phyloP scores from a whole-genome alignment of 2,113 vertebrate genomes.

The Corynorhinus townsendii region DNA sequence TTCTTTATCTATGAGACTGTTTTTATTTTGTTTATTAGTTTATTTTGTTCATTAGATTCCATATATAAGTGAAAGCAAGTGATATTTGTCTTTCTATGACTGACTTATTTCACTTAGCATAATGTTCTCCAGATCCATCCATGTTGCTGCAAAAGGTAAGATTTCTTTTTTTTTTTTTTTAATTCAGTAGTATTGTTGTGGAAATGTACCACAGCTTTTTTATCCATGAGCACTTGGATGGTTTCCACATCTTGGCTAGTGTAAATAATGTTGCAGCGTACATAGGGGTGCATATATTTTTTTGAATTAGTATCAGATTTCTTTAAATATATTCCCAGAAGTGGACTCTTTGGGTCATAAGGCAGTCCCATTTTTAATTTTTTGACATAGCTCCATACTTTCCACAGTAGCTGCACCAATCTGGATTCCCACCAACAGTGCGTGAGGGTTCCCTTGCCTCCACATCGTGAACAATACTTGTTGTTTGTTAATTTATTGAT shows the following conservation, averaged over 20 bases:
- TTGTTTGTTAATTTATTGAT: too few species aligned
- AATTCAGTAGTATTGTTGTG: not conserved
- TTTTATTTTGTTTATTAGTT: not conserved
- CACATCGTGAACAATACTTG: too few species aligned
- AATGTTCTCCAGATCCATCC: not conserved
- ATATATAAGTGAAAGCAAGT: not conserved
- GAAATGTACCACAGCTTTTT: not conserved
- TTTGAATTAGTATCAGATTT: not conserved
- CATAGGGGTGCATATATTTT: not conserved
- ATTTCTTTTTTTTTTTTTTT: not conserved
- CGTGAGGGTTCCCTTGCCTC: too few species aligned
- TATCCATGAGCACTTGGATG: not conserved
- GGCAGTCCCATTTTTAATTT: too few species aligned
- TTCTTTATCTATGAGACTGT: not conserved
- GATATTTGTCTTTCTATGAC: not conserved
- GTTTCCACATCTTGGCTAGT: not conserved
- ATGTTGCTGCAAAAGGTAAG: not conserved
- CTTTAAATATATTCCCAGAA: too few species aligned
- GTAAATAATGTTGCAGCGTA: not conserved
- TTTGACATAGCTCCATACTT: too few species aligned
- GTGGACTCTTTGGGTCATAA: too few species aligned
- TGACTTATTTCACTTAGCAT: not conserved
- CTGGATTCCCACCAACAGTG: too few species aligned
- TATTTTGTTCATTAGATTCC: not conserved
- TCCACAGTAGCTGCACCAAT: too few species aligned